Evolutionary conservation across 2,888 invertebrate genomes (phyloP).

Genomic region (Eupithecia vulgata): DNA sequence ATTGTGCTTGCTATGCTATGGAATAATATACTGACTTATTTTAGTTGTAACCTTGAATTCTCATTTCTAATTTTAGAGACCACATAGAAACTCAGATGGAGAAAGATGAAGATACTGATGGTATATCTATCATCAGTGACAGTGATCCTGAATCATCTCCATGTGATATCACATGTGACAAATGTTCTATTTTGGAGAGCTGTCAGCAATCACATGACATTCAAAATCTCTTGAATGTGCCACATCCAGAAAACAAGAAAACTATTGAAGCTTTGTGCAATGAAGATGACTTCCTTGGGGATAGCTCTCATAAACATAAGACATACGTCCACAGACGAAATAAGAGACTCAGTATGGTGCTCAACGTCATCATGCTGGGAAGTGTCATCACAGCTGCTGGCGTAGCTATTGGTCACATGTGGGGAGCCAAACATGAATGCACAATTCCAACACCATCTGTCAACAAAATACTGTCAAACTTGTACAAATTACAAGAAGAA

Average conservation of each 20-base stretch:
- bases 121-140: slow-evolving; percentile 80
- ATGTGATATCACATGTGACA: slow-evolving; percentile 59
- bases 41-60: background rate
- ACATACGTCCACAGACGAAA: slow-evolving; percentile 80
- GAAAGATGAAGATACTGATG: slow-evolving; percentile 81
- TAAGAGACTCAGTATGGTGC: slow-evolving; percentile 75
- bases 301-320: slow-evolving; percentile 67
- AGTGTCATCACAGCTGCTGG: slow-evolving; percentile 80
- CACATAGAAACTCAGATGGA: slow-evolving; percentile 56
- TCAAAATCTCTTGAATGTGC: slow-evolving; percentile 16
- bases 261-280: slow-evolving; percentile 56
- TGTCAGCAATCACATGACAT: slow-evolving; percentile 49
- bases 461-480: slow-evolving; percentile 76
- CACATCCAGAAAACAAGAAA: slow-evolving; percentile 24
- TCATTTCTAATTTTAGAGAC: slow-evolving; percentile 50
- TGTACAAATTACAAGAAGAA: slow-evolving; percentile 80
- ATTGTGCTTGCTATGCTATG: background rate
- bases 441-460: slow-evolving; percentile 67
- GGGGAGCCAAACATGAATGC: slow-evolving; percentile 79
- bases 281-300: slow-evolving; percentile 67
- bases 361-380: slow-evolving; percentile 77
- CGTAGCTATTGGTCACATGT: slow-evolving; percentile 80
- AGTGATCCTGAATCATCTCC: slow-evolving; percentile 72
- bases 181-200: slow-evolving; percentile 52
- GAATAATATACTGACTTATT: background rate